Conservation (phyloP, 2,888 invertebrate species). For the Atherix ibis region DNA sequence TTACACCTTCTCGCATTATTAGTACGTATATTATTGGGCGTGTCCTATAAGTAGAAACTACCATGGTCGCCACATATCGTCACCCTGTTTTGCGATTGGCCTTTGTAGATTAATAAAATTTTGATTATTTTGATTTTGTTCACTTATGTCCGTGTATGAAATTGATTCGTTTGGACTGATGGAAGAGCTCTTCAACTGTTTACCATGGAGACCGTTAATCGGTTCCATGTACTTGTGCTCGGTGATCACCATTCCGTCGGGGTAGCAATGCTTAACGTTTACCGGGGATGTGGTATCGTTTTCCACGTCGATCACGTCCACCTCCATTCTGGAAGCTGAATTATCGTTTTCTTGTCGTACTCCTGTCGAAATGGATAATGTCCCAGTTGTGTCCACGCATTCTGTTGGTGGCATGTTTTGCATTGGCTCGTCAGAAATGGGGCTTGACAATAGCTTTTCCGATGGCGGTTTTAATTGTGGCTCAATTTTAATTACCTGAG, state of each 20-base stretch:
- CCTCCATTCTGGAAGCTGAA: slow-evolving; percentile 1
- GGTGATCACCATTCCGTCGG: too few relatives aligned
- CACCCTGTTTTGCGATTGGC: slow-evolving; percentile 16
- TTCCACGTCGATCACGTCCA: neutral
- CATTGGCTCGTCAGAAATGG: too few relatives aligned
- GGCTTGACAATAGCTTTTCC: too few relatives aligned
- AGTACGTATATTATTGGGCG: too few relatives aligned
- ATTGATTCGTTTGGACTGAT: neutral
- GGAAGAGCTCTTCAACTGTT: neutral
- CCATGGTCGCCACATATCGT: slow-evolving; percentile 41
- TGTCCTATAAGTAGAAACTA: too few relatives aligned
- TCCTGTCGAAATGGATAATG: too few relatives aligned
- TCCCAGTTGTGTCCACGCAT: neutral
- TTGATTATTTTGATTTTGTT: slow-evolving; percentile 18
- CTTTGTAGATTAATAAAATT: slow-evolving; percentile 16
- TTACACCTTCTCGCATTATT: too few relatives aligned
- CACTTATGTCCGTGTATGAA: slow-evolving; percentile 11
- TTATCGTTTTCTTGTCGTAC: neutral
- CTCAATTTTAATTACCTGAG: too few relatives aligned
- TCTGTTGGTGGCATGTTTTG: too few relatives aligned
- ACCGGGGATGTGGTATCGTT: neutral
- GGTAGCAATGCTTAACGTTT: neutral
- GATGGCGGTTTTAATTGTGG: too few relatives aligned
- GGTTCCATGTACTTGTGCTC: too few relatives aligned
- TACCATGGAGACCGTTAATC: neutral